Conservation (phyloP, 1,140 invertebrate genomes). For the Drosophila asahinai region DNA sequence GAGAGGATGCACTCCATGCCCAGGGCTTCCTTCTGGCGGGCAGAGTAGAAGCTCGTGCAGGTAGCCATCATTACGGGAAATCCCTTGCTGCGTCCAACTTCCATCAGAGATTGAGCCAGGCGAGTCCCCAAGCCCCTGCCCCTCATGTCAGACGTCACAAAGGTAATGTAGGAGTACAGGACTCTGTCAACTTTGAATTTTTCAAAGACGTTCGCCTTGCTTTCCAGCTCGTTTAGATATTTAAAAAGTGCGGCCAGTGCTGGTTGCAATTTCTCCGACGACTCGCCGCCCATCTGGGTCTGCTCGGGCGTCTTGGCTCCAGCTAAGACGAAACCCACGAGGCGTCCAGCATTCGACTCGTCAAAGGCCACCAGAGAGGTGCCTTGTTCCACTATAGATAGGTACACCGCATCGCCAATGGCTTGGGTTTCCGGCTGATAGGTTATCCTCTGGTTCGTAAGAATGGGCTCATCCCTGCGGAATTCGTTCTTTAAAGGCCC, state of each 20-base stretch:
- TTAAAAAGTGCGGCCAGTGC: background rate
- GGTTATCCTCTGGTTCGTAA: background rate
- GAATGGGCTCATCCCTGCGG: background rate
- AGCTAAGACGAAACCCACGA: background rate
- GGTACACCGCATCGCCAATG: background rate
- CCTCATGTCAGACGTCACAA: background rate
- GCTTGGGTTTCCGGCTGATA: background rate
- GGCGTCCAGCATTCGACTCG: background rate
- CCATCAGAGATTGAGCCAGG: too few species aligned
- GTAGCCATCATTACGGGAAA: background rate
- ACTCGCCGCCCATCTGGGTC: background rate
- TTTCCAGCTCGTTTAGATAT: background rate
- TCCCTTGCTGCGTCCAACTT: background rate
- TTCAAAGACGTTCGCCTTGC: background rate
- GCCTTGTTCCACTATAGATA: background rate
- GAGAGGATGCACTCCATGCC: background rate
- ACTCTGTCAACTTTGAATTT: background rate
- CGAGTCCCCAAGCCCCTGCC: background rate
- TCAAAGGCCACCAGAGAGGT: background rate
- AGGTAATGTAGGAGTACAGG: background rate
- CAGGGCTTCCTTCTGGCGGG: background rate
- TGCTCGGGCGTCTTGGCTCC: background rate
- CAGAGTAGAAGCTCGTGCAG: conserved; percentile 1
- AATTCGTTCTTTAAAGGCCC: background rate
- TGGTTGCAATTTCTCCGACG: background rate